Evolutionary conservation across 2,888 invertebrate genomes (phyloP).

Genomic region (Pandemis heparana): DNA sequence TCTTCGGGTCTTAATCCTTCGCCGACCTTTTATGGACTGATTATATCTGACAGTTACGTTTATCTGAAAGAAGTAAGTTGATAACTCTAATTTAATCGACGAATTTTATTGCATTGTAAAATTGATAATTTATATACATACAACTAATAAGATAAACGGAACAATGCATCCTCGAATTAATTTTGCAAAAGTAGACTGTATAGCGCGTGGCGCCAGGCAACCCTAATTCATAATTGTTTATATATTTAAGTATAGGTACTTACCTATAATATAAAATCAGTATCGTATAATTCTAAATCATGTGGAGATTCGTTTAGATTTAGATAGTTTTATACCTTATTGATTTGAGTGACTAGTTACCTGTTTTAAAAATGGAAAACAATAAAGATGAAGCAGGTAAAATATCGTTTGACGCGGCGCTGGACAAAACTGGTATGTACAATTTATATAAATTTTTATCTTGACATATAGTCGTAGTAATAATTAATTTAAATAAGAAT

Average conservation of each 20-base stretch:
- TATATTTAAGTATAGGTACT: background rate
- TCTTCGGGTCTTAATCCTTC: background rate
- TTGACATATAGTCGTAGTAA: too few species aligned
- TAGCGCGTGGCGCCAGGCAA: background rate
- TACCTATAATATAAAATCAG: too few species aligned
- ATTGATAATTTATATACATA: background rate
- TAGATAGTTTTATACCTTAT: background rate
- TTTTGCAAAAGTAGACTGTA: background rate
- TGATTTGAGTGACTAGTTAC: background rate
- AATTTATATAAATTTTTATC: too few species aligned
- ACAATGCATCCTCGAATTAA: background rate
- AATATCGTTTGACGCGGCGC: slow-evolving; percentile 25
- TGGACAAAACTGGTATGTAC: slow-evolving; percentile 14
- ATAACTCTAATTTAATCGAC: background rate
- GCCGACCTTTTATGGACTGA: background rate
- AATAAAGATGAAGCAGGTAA: background rate
- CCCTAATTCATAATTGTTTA: background rate
- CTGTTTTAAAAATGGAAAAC: slow-evolving; percentile 18
- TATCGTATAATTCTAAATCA: background rate
- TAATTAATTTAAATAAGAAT: too few species aligned
- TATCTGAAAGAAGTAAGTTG: background rate
- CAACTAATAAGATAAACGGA: background rate
- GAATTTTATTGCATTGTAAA: slow-evolving; percentile 3
- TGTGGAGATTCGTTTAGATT: background rate
- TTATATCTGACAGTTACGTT: background rate